Evolutionary conservation across 1,140 invertebrate genomes (phyloP).

Genomic region (Danaus melanippus): DNA sequence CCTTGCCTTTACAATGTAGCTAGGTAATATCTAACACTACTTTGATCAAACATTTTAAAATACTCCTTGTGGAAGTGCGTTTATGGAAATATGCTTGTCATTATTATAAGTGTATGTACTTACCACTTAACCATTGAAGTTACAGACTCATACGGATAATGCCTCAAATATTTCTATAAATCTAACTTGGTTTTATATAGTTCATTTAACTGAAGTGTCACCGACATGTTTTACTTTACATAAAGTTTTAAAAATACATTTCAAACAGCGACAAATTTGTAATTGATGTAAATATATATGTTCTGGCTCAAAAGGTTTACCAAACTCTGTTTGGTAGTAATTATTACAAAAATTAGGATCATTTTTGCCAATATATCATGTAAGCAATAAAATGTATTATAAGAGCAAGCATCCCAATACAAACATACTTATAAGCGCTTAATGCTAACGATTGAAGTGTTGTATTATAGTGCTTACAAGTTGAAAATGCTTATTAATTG

Average conservation of each 20-base stretch:
- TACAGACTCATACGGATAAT: slow-evolving; percentile 21
- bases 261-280: too few species aligned
- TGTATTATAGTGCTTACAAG: too few species aligned
- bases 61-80: slow-evolving; percentile 60
- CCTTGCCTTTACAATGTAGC: slow-evolving; percentile 70
- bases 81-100: slow-evolving; percentile 45
- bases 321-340: too few species aligned
- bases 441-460: too few species aligned
- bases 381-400: slow-evolving; percentile 55
- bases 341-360: slow-evolving; percentile 4
- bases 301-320: too few species aligned
- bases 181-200: slow-evolving; percentile 8
- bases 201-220: too few species aligned
- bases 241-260: too few species aligned
- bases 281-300: too few species aligned
- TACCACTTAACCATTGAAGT: slow-evolving; percentile 34
- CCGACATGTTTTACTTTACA: too few species aligned
- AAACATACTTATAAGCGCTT: too few species aligned
- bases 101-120: slow-evolving; percentile 29
- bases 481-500: too few species aligned
- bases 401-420: slow-evolving; percentile 20
- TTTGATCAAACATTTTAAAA: slow-evolving; percentile 46
- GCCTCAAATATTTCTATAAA: slow-evolving; percentile 26
- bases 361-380: slow-evolving; percentile 53
- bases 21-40: slow-evolving; percentile 62